Base-by-base conservation (phyloP, 2,797 vertebrate species). In the Hemitrygon akajei region DNA sequence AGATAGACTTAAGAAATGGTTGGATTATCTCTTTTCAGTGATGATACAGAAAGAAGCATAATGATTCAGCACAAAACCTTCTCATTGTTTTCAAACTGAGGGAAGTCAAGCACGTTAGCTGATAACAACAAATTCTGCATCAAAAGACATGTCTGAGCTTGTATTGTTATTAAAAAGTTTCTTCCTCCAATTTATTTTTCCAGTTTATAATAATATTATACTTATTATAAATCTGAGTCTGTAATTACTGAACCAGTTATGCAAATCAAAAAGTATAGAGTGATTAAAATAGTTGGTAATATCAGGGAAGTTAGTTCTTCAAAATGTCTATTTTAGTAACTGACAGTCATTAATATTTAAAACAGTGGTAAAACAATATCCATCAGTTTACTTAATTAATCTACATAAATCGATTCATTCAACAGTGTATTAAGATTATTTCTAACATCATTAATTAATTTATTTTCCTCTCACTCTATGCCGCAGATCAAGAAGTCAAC, bases 11-110 rank as follows among this genome's bases (percentile, higher is more conserved):
- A 47, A 40, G 91, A 71, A 56, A 76, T 27, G 37, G 69, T 76
- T n/a, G 14, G 71, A 56, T 76, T 93, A 93, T 93, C 76, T 93
- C 25, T 93, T 75, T 93, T 93, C 69, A 93, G 91, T 56, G 27
- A 73, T 16, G 40, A 76, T 75, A 7, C 69, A 76, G 71, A 30
- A 93, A 71, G 66, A 92, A 40, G 25, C 47, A 25, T 76, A 56
- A 93, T 40, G 79, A 80, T 40, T 40, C 16, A 3, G 79, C 79
- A 37, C 63, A 69, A 69, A 89, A 89, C 66, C n/a, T 37, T 86
- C 86, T n/a, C 63, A 89, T 69, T 69, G 7, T 37, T 16, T 89
- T 89, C 11, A 6, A 86, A 89, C 86, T 89, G 60, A 69, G 30
- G 60, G 60, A 34, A 89, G 86, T 10, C n/a, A 22, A 89, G 86